phyloP scores from a whole-genome alignment of 2,888 invertebrate genomes.

The Drosophila yooni region DNA sequence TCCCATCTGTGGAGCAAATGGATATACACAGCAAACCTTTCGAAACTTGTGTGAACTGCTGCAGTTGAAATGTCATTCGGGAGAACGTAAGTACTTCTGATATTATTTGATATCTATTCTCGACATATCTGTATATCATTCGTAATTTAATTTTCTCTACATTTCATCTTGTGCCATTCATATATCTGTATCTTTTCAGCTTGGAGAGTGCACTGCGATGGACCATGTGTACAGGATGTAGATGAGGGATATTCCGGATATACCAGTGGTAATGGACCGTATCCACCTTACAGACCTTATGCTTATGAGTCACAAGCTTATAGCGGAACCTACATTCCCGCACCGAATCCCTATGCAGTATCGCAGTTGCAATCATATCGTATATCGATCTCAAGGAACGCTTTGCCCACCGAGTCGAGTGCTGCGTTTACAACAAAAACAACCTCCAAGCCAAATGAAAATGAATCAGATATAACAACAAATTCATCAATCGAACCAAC shows the following conservation, averaged over 20 bases:
- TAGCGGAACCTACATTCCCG: background rate
- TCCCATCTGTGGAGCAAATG: constrained; percentile 31
- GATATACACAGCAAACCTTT: constrained; percentile 21
- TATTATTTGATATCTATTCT: background rate
- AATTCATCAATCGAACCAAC: background rate
- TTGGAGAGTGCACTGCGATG: constrained; percentile 23
- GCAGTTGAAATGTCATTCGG: constrained; percentile 20
- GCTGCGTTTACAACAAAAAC: constrained; percentile 1
- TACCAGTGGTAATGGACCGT: background rate
- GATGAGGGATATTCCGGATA: background rate
- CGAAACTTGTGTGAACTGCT: constrained; percentile 28
- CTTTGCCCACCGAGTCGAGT: constrained; percentile 28
- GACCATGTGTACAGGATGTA: constrained; percentile 4
- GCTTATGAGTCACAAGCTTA: background rate
- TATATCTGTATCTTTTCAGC: constrained; percentile 7
- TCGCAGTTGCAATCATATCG: constrained; percentile 12
- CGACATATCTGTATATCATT: too few species aligned
- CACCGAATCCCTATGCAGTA: constrained; percentile 4
- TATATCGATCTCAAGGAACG: constrained; percentile 21
- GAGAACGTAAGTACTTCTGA: constrained; percentile 30
- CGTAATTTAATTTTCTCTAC: background rate
- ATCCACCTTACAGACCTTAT: constrained; percentile 5
- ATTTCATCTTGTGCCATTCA: background rate
- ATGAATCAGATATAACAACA: background rate
- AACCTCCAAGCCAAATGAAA: background rate